A percentile compares a stretch with the other conserved stretches of the same genome.
These are phyloP conservation scores for Olivierus martensii DNA, from an alignment of 1,140 invertebrate genomes.

Conservation along the genomic window DNA sequence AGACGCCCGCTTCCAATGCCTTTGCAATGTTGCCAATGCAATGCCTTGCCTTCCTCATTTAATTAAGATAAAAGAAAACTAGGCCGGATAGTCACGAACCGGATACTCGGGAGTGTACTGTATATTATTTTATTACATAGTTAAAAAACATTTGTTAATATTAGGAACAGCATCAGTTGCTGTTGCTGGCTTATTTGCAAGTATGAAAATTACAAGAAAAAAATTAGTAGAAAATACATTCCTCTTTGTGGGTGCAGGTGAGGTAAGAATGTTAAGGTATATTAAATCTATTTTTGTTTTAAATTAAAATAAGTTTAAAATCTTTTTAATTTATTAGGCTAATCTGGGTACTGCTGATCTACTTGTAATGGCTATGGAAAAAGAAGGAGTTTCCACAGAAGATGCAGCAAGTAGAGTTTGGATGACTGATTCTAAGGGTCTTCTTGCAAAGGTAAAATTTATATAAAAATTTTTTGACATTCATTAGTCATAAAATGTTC, in stretches of 20 bases:
- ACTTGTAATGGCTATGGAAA: constrained; percentile 64
- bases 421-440: constrained; percentile 37
- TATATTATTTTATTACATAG: not conserved
- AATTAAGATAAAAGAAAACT: too few relatives aligned
- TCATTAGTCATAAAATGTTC: too few relatives aligned
- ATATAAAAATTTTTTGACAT: too few relatives aligned
- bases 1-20: too few relatives aligned
- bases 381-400: constrained; percentile 56
- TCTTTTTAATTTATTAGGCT: constrained; percentile 31
- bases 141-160: constrained; percentile 33
- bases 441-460: constrained; percentile 26
- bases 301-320: too few relatives aligned
- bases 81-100: too few relatives aligned
- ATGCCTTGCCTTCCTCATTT: too few relatives aligned
- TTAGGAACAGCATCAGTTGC: constrained; percentile 66
- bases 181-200: constrained; percentile 73
- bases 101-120: too few relatives aligned
- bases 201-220: constrained; percentile 57
- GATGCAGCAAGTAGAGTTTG: constrained; percentile 73
- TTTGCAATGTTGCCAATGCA: too few relatives aligned
- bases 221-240: constrained; percentile 58
- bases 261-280: constrained; percentile 27
- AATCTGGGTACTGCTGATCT: constrained; percentile 79
- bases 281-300: constrained; percentile 39
- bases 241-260: constrained; percentile 84